phyloP scores from a whole-genome alignment of 2,113 vertebrate genomes.

The Lepisosteus osseus region DNA sequence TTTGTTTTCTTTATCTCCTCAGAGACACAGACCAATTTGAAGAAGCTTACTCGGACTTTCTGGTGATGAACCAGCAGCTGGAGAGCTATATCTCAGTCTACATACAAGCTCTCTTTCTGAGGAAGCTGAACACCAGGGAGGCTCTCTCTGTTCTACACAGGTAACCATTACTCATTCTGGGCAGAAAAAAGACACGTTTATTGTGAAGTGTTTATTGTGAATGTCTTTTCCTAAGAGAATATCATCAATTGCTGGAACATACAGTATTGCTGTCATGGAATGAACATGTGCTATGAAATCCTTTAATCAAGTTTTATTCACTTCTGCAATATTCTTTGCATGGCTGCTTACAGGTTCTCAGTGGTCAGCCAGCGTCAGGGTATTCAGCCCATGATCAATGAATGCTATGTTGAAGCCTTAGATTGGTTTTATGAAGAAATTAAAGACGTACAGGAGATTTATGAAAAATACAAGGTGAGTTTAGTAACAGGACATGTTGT shows the following conservation, averaged over 20 bases:
- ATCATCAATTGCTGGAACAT: too few relatives aligned
- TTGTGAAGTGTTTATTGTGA: too few relatives aligned
- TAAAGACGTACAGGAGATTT: conserved; percentile 17
- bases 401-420: conserved; percentile 24
- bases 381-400: conserved; percentile 25
- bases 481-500: background rate
- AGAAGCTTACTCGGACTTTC: conserved; percentile 29
- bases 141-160: conserved; percentile 27
- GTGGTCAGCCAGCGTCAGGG: conserved; percentile 24
- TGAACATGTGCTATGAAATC: too few relatives aligned
- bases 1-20: background rate
- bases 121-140: conserved; percentile 20
- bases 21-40: conserved; percentile 25
- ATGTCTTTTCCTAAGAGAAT: too few relatives aligned
- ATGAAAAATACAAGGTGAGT: conserved; percentile 28
- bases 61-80: conserved; percentile 26
- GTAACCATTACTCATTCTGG: conserved; percentile 2
- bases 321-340: too few relatives aligned
- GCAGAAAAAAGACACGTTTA: background rate
- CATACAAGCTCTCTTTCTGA: conserved; percentile 30
- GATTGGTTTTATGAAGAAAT: conserved; percentile 32
- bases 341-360: conserved; percentile 17
- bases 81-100: conserved; percentile 32
- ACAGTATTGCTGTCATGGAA: too few relatives aligned
- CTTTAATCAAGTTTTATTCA: too few relatives aligned